Evolutionary conservation across 2,888 invertebrate genomes (phyloP).

Genomic region (Nephrocerus scutellatus): DNA sequence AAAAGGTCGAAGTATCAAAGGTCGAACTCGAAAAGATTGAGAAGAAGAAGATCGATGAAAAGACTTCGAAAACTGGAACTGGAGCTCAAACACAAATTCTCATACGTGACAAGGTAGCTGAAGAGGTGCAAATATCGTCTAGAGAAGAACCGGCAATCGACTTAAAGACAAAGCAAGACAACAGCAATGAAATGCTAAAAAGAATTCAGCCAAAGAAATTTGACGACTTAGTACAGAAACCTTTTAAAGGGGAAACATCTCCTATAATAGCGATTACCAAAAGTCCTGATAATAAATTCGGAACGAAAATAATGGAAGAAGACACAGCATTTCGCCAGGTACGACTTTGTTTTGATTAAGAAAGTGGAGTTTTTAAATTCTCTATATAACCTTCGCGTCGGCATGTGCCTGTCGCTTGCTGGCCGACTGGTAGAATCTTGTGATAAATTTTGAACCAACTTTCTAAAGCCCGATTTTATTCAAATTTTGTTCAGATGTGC

Average conservation of each 20-base stretch:
- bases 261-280: too few relatives aligned
- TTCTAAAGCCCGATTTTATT: too few relatives aligned
- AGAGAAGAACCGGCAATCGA: slow-evolving; percentile 3
- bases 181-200: slow-evolving; percentile 19
- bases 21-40: slow-evolving; percentile 7
- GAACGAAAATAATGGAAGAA: too few relatives aligned
- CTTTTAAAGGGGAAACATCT: slow-evolving; percentile 5
- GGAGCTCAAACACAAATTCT: slow-evolving; percentile 17
- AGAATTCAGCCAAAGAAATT: slow-evolving; percentile 19
- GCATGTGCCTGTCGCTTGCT: too few relatives aligned
- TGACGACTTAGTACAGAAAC: slow-evolving; percentile 21
- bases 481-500: too few relatives aligned
- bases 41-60: slow-evolving; percentile 3
- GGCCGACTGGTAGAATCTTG: too few relatives aligned
- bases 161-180: not conserved
- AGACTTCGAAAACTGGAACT: slow-evolving; percentile 10
- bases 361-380: too few relatives aligned
- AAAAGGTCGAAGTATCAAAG: slow-evolving; percentile 4
- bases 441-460: too few relatives aligned
- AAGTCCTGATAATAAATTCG: too few relatives aligned
- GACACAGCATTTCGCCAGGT: too few relatives aligned
- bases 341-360: too few relatives aligned
- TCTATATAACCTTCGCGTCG: too few relatives aligned
- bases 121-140: slow-evolving; percentile 11
- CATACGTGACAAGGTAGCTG: slow-evolving; percentile 22